Conservation (phyloP, 2,888 invertebrate genomes). For the Ephialtes manifestator region DNA sequence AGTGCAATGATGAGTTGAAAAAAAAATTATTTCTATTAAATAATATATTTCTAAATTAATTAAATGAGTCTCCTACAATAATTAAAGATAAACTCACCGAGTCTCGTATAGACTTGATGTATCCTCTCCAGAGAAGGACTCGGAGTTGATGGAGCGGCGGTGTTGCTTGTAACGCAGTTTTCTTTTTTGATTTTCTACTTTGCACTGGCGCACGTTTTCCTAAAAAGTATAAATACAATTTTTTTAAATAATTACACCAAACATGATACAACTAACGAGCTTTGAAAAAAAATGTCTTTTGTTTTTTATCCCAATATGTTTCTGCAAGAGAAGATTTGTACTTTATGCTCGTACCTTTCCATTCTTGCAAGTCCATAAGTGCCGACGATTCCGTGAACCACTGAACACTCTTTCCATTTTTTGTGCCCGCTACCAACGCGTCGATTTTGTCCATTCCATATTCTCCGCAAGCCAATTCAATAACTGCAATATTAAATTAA, state of each 20-base stretch:
- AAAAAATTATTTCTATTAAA: too few relatives aligned
- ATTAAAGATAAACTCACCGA: slow-evolving; percentile 86
- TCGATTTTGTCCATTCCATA: slow-evolving; percentile 93
- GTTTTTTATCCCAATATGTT: background rate
- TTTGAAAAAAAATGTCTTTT: too few relatives aligned
- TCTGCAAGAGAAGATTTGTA: background rate
- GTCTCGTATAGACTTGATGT: slow-evolving; percentile 92
- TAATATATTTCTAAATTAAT: background rate
- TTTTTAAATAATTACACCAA: background rate
- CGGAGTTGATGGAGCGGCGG: slow-evolving; percentile 90
- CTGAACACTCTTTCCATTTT: slow-evolving; percentile 90
- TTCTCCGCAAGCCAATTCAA: slow-evolving; percentile 97
- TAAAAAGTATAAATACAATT: slow-evolving; percentile 65
- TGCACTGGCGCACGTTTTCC: slow-evolving; percentile 73
- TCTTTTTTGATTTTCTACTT: slow-evolving; percentile 59
- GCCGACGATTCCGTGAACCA: slow-evolving; percentile 90
- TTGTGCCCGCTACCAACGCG: slow-evolving; percentile 89
- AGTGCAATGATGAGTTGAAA: too few relatives aligned
- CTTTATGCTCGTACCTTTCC: slow-evolving; percentile 85
- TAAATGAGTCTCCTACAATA: background rate
- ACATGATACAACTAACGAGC: too few relatives aligned
- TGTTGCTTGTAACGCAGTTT: slow-evolving; percentile 89
- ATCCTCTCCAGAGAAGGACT: slow-evolving; percentile 91
- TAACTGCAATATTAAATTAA: slow-evolving; percentile 88
- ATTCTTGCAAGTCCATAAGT: slow-evolving; percentile 88